These are phyloP conservation scores for Eupithecia tripunctaria DNA, from an alignment of 2,888 invertebrate genomes.

Conservation along the genomic window DNA sequence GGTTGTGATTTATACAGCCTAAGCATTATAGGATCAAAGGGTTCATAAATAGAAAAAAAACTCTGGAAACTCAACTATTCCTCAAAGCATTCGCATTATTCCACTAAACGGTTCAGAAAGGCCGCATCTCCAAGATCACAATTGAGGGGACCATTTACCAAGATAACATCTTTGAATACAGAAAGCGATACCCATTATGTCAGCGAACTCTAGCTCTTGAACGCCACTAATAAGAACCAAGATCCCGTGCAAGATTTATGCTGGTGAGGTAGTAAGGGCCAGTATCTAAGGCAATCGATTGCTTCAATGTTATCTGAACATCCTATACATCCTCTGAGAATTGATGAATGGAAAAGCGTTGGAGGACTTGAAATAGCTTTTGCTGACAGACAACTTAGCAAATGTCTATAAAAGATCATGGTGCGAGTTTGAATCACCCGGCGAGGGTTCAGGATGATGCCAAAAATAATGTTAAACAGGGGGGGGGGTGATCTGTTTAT, in stretches of 20 bases:
- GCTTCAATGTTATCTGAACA: constrained; percentile 23
- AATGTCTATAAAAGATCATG: not conserved
- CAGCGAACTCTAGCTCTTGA: not conserved
- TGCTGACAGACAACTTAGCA: not conserved
- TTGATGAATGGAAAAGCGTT: constrained; percentile 22
- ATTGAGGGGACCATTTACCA: not conserved
- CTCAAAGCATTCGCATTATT: not conserved
- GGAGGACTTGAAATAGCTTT: not conserved
- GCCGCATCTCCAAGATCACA: constrained; percentile 3
- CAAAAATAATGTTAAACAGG: not conserved
- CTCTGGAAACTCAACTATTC: not conserved
- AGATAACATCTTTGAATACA: constrained; percentile 9
- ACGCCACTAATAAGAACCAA: constrained; percentile 6
- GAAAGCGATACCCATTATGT: constrained; percentile 5
- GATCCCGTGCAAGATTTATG: constrained; percentile 18
- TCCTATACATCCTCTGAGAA: constrained; percentile 12
- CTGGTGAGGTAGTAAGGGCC: not conserved
- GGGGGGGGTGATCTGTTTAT: not conserved
- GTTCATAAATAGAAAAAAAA: not conserved
- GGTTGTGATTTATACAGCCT: not conserved
- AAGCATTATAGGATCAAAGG: not conserved
- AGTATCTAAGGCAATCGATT: constrained; percentile 28
- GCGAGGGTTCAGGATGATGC: not conserved
- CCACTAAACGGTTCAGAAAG: not conserved
- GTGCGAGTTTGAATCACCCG: not conserved